phyloP scores from a whole-genome alignment of 1,140 invertebrate genomes.

The Triops cancriformis region DNA sequence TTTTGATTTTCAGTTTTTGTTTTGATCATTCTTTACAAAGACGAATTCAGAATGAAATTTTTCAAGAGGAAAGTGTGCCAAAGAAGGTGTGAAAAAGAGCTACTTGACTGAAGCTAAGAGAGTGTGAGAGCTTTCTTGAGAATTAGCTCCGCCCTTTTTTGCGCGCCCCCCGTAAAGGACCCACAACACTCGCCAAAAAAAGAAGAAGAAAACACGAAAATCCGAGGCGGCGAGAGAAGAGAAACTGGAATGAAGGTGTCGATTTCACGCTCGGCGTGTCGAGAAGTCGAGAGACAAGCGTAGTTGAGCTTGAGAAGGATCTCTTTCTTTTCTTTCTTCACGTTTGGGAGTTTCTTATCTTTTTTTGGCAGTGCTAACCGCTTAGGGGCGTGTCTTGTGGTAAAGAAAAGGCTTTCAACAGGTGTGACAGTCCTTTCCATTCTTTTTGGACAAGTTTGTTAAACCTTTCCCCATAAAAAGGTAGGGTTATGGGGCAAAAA shows the following conservation, averaged over 20 bases:
- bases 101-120: background rate
- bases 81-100: background rate
- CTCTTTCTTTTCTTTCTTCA: conserved; percentile 3
- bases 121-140: background rate
- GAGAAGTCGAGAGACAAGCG: background rate
- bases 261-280: background rate
- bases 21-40: too few relatives aligned
- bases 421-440: too few relatives aligned
- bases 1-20: too few relatives aligned
- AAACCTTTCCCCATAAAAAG: too few relatives aligned
- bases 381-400: too few relatives aligned
- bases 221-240: too few relatives aligned
- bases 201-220: background rate
- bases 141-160: background rate
- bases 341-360: background rate
- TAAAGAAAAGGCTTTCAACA: too few relatives aligned
- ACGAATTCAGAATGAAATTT: too few relatives aligned
- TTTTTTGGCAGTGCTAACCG: too few relatives aligned
- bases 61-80: background rate
- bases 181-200: background rate
- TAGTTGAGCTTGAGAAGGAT: background rate
- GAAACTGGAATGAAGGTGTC: background rate
- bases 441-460: too few relatives aligned
- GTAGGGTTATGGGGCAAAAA: too few relatives aligned
- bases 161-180: too few relatives aligned